phyloP scores from a whole-genome alignment of 2,797 vertebrate species.

The Ctenosaura bakeri region DNA sequence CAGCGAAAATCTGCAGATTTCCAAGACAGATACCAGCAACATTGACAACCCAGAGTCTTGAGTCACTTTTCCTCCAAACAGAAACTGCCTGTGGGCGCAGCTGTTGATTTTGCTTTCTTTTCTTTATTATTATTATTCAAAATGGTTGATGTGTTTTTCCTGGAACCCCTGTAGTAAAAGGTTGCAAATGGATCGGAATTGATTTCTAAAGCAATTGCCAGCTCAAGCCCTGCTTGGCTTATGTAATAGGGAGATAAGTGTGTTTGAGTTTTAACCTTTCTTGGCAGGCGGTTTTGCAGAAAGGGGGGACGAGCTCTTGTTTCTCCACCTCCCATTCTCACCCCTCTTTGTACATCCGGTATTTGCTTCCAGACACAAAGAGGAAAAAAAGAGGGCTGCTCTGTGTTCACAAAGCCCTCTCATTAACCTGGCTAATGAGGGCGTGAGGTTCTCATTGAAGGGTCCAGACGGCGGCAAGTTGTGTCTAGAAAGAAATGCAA shows the following conservation, averaged over 20 bases:
- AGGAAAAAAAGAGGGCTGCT: neutral
- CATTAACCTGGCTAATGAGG: conserved; percentile 30
- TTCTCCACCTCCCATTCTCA: neutral
- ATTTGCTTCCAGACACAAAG: conserved; percentile 45
- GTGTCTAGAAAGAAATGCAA: too few species aligned
- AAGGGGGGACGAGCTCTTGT: conserved; percentile 11
- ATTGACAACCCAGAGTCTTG: conserved; percentile 49
- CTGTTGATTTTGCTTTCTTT: conserved; percentile 31
- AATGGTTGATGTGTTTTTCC: conserved; percentile 31
- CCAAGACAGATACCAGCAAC: conserved; percentile 56
- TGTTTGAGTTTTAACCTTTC: conserved; percentile 46
- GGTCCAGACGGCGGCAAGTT: neutral
- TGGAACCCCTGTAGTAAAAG: conserved; percentile 24
- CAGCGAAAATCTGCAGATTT: conserved; percentile 48
- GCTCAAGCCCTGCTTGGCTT: conserved; percentile 30
- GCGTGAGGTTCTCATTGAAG: neutral
- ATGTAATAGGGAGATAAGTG: conserved; percentile 14
- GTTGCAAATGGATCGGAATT: conserved; percentile 31
- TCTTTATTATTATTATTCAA: neutral
- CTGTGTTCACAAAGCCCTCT: neutral
- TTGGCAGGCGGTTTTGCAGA: conserved; percentile 8
- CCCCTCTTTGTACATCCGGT: conserved; percentile 20
- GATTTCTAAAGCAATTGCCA: conserved; percentile 23
- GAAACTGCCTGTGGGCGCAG: conserved; percentile 21
- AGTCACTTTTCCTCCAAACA: conserved; percentile 58